Evolutionary conservation across 2,113 vertebrate genomes (phyloP).

Genomic region (Ammospiza caudacuta): DNA sequence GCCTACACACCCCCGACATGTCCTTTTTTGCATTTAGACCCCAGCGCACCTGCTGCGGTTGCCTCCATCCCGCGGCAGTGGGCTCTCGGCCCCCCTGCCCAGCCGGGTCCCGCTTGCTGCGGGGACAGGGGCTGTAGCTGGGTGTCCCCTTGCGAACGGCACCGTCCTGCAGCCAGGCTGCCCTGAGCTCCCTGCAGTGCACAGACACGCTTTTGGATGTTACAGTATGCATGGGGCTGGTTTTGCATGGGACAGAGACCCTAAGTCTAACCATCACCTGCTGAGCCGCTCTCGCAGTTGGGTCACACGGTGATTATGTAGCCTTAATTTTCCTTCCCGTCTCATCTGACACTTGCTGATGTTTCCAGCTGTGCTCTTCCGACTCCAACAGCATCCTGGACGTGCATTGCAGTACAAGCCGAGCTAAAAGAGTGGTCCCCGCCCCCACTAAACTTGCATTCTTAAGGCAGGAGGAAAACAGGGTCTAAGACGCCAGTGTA

Average conservation of each 20-base stretch:
- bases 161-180: not conserved
- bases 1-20: fast-evolving
- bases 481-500: not conserved
- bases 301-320: not conserved
- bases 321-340: not conserved
- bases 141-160: fast-evolving
- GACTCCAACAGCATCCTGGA: not conserved
- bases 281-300: not conserved
- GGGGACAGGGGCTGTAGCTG: not conserved
- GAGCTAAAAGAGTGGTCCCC: not conserved
- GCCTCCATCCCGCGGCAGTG: not conserved
- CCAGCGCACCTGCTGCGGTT: not conserved
- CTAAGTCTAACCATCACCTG: not conserved
- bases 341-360: not conserved
- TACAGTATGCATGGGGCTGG: fast-evolving
- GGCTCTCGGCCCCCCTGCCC: too few species aligned
- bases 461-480: not conserved
- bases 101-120: not conserved
- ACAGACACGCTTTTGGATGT: not conserved
- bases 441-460: not conserved
- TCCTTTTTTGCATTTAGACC: not conserved
- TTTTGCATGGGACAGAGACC: not conserved
- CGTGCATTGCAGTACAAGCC: not conserved
- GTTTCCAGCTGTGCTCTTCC: not conserved
- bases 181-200: not conserved